phyloP scores from a whole-genome alignment of 2,888 invertebrate species.

The Tillus elongatus region DNA sequence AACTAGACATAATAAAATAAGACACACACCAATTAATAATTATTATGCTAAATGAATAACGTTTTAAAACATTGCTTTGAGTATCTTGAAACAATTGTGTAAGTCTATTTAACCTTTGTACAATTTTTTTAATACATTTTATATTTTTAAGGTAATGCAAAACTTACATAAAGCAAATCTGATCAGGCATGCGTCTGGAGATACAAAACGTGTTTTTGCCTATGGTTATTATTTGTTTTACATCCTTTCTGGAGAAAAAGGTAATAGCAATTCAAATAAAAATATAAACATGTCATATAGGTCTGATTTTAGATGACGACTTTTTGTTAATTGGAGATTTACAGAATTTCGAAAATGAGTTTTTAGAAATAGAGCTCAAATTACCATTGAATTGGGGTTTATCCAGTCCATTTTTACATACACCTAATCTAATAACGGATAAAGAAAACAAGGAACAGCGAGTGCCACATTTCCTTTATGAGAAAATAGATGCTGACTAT shows the following conservation, averaged over 20 bases:
- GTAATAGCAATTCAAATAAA: slow-evolving; percentile 25
- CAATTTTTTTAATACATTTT: not conserved
- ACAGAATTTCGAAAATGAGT: slow-evolving; percentile 80
- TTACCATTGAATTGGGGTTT: slow-evolving; percentile 46
- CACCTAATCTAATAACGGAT: slow-evolving; percentile 30
- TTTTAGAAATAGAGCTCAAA: slow-evolving; percentile 79
- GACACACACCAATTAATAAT: no score
- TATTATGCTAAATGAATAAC: no score
- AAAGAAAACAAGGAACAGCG: slow-evolving; percentile 38
- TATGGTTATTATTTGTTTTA: slow-evolving; percentile 91
- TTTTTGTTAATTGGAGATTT: slow-evolving; percentile 70
- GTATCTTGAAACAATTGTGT: no score
- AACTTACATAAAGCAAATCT: slow-evolving; percentile 65
- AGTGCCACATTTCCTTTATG: slow-evolving; percentile 52
- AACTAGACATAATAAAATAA: no score
- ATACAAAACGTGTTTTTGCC: slow-evolving; percentile 66
- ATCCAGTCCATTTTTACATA: slow-evolving; percentile 21
- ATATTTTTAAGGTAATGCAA: slow-evolving; percentile 42
- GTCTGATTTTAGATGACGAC: no score
- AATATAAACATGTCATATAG: no score
- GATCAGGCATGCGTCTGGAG: slow-evolving; percentile 89
- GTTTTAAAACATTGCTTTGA: no score
- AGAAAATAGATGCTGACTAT: slow-evolving; percentile 50
- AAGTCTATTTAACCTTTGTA: no score
- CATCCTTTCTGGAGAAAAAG: slow-evolving; percentile 59